Conservation (phyloP, 2,113 vertebrate species). For the Dolichotis patagonum region DNA sequence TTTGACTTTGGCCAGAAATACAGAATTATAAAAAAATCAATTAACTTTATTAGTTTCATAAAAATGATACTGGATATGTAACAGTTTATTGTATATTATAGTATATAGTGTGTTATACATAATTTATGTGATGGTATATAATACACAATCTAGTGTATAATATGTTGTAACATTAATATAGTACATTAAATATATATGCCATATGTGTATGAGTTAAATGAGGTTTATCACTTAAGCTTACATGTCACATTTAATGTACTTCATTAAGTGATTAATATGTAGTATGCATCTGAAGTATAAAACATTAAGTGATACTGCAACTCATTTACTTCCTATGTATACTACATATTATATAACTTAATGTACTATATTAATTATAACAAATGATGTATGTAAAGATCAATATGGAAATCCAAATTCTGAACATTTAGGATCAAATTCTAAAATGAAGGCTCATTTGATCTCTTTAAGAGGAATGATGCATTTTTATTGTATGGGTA, state of each 20-base stretch:
- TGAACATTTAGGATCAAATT: background rate
- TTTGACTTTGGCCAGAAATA: slow-evolving; percentile 45
- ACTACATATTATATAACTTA: background rate
- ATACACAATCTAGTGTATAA: background rate
- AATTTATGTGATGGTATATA: background rate
- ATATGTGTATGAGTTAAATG: background rate
- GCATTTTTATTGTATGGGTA: background rate
- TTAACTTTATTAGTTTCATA: slow-evolving; percentile 30
- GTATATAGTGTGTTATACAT: background rate
- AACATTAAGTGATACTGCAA: background rate
- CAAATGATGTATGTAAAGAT: background rate
- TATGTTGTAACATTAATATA: background rate
- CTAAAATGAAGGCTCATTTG: slow-evolving; percentile 7
- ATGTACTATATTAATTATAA: background rate
- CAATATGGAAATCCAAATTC: background rate
- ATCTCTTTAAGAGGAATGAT: background rate
- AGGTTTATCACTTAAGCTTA: slow-evolving; percentile 16
- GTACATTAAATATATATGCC: background rate
- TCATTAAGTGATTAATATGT: background rate
- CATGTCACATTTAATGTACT: background rate
- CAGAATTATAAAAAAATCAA: background rate
- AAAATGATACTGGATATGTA: background rate
- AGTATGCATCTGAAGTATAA: background rate
- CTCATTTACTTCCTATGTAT: background rate
- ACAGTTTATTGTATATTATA: background rate